Conservation (phyloP, 2,113 vertebrate species). For the Xenopus tropicalis region DNA sequence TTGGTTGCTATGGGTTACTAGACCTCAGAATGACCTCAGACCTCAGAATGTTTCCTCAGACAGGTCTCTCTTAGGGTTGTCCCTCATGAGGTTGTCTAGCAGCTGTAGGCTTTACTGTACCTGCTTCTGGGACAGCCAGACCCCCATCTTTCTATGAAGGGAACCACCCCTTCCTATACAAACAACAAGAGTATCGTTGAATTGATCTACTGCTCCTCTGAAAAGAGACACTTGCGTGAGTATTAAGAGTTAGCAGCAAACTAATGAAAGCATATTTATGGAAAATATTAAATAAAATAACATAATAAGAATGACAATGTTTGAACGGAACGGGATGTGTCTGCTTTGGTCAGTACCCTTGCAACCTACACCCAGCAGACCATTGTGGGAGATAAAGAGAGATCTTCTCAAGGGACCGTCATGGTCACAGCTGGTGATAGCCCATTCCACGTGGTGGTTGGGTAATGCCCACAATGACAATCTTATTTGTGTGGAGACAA, state of each 20-base stretch:
- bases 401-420: background rate
- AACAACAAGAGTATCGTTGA: background rate
- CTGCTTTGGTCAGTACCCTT: conserved; percentile 21
- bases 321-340: background rate
- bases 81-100: too few relatives aligned
- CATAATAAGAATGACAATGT: background rate
- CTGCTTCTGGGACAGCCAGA: too few relatives aligned
- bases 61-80: too few relatives aligned
- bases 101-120: too few relatives aligned
- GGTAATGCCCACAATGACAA: background rate
- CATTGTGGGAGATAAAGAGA: background rate
- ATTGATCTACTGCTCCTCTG: too few relatives aligned
- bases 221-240: background rate
- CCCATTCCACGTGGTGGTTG: background rate
- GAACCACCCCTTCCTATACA: background rate
- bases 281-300: background rate
- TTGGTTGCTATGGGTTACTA: too few relatives aligned
- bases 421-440: background rate
- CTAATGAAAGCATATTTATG: conserved; percentile 3
- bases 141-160: too few relatives aligned
- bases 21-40: too few relatives aligned
- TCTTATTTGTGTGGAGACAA: background rate
- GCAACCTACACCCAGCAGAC: background rate
- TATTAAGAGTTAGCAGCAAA: background rate
- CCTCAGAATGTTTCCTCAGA: too few relatives aligned